Percentiles rank a stretch among this genome's conserved stretches.
These are phyloP conservation scores for Spisula subtruncata DNA, from an alignment of 2,888 invertebrate species.

Conservation along the genomic window DNA sequence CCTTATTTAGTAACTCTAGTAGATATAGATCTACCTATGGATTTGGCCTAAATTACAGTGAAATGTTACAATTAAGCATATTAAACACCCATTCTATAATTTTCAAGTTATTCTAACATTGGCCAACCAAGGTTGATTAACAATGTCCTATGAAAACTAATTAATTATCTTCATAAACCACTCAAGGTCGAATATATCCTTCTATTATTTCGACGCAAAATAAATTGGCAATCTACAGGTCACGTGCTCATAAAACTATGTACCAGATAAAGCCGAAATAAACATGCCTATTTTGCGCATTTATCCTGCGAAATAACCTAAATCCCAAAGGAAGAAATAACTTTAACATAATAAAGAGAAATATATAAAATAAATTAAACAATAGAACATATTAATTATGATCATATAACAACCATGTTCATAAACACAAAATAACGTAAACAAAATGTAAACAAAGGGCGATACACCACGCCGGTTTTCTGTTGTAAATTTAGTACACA, in stretches of 20 bases:
- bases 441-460: constrained; percentile 84
- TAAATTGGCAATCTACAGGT: constrained; percentile 72
- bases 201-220: constrained; percentile 66
- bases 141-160: neutral
- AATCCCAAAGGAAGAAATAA: neutral
- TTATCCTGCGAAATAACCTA: neutral
- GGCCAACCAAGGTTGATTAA: neutral
- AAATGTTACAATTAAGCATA: neutral
- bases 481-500: constrained; percentile 59
- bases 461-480: constrained; percentile 73
- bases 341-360: neutral
- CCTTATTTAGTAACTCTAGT: too few species aligned
- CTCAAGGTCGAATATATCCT: constrained; percentile 31
- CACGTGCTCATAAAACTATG: constrained; percentile 70
- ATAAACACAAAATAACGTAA: constrained; percentile 49
- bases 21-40: too few species aligned
- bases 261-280: constrained; percentile 30
- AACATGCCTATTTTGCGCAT: constrained; percentile 51
- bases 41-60: too few species aligned
- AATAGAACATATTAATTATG: neutral
- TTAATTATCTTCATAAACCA: neutral
- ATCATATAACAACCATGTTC: neutral
- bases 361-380: neutral
- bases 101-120: neutral
- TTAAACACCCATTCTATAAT: neutral